These are phyloP conservation scores for Palythoa heliodiscus DNA, from an alignment of 92 coral and sea anemone species.

Conservation along the genomic window DNA sequence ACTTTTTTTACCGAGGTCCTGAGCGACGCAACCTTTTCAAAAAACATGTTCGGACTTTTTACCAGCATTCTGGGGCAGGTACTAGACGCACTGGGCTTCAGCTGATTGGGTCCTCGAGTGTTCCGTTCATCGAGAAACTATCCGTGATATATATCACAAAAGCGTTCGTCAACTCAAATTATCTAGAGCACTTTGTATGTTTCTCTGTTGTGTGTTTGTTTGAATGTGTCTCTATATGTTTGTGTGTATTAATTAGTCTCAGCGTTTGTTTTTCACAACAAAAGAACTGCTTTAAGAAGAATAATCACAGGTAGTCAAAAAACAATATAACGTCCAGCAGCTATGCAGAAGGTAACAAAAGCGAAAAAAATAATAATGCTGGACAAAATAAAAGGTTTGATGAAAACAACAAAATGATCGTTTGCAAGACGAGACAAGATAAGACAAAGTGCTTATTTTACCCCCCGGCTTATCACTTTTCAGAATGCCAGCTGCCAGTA, in stretches of 20 bases:
- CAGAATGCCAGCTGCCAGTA: constrained; percentile 19
- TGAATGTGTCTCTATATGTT: too few species aligned
- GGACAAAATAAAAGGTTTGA: background rate
- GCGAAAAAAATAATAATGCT: too few species aligned
- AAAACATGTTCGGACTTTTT: background rate
- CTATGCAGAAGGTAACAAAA: too few species aligned
- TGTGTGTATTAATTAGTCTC: too few species aligned
- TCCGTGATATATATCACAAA: background rate
- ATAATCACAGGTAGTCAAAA: too few species aligned
- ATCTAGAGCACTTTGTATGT: too few species aligned
- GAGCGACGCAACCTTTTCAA: background rate
- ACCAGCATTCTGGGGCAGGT: background rate
- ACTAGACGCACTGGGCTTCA: background rate
- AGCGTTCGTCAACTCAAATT: constrained; percentile 7
- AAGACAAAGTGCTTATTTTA: background rate
- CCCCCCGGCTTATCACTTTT: background rate
- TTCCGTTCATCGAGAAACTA: background rate
- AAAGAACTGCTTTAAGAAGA: too few species aligned
- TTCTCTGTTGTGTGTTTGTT: too few species aligned
- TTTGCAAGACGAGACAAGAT: background rate
- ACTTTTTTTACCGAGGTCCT: too few species aligned
- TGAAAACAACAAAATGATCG: background rate
- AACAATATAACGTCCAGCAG: too few species aligned
- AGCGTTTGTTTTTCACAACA: too few species aligned
- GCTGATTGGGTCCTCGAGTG: background rate